phyloP scores from a whole-genome alignment of 2,888 invertebrate species.

The Resseliella maxima region DNA sequence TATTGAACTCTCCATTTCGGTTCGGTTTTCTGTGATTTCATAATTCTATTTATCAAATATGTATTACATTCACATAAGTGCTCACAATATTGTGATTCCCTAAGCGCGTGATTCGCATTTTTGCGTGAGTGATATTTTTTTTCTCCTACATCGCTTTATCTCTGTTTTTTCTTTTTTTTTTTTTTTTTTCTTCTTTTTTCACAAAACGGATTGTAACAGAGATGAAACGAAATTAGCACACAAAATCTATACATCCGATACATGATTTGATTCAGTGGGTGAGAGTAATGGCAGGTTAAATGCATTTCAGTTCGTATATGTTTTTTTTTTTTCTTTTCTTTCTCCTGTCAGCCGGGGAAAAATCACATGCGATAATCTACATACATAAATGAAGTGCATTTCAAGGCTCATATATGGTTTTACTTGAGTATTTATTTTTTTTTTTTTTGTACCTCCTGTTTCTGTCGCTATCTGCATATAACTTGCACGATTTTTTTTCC shows the following conservation, averaged over 20 bases:
- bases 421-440: neutral
- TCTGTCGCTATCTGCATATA: neutral
- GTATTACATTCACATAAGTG: conserved; percentile 6
- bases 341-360: neutral
- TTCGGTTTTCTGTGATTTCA: conserved; percentile 25
- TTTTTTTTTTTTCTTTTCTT: neutral
- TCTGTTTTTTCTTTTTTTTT: too few relatives aligned
- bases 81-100: conserved; percentile 2
- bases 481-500: neutral
- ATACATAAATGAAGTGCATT: conserved; percentile 31
- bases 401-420: conserved; percentile 41
- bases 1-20: neutral
- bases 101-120: neutral
- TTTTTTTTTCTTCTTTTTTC: neutral
- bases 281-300: neutral
- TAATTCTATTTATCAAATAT: conserved; percentile 53
- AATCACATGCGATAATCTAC: conserved; percentile 41
- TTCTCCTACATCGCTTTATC: neutral
- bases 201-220: neutral
- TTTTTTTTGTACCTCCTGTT: neutral
- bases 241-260: neutral
- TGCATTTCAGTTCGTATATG: neutral
- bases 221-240: conserved; percentile 39
- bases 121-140: neutral
- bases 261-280: neutral